These are phyloP conservation scores for Bedellia somnulentella DNA, from an alignment of 2,888 invertebrate genomes.

Conservation along the genomic window DNA sequence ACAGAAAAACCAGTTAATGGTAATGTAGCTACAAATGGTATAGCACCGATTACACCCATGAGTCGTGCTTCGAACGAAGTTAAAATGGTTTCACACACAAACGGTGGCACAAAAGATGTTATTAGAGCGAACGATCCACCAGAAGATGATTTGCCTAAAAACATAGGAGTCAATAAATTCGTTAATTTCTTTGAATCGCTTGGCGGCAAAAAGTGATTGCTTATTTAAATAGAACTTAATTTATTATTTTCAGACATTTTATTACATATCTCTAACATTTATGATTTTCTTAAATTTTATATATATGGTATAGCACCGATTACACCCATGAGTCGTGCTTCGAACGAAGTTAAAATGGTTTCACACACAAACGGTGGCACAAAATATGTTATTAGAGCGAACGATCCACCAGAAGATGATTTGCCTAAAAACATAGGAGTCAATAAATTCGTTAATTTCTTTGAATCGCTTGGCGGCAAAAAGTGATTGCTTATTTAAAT, in stretches of 20 bases:
- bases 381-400: constrained; percentile 45
- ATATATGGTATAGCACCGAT: no score
- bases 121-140: constrained; percentile 50
- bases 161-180: constrained; percentile 51
- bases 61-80: constrained; percentile 49
- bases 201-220: constrained; percentile 48
- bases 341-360: constrained; percentile 49
- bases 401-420: constrained; percentile 50
- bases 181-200: constrained; percentile 53
- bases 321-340: no score
- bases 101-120: constrained; percentile 37
- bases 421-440: constrained; percentile 51
- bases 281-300: no score
- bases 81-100: constrained; percentile 35
- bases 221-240: no score
- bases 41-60: no score
- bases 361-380: constrained; percentile 34
- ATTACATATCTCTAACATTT: no score
- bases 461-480: constrained; percentile 47
- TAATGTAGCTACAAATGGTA: no score
- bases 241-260: no score
- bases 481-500: no score
- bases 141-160: constrained; percentile 49
- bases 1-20: constrained; percentile 11
- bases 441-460: constrained; percentile 52